Evolutionary conservation across 2,888 invertebrate genomes (phyloP).

Genomic region (Capitulum mitella): DNA sequence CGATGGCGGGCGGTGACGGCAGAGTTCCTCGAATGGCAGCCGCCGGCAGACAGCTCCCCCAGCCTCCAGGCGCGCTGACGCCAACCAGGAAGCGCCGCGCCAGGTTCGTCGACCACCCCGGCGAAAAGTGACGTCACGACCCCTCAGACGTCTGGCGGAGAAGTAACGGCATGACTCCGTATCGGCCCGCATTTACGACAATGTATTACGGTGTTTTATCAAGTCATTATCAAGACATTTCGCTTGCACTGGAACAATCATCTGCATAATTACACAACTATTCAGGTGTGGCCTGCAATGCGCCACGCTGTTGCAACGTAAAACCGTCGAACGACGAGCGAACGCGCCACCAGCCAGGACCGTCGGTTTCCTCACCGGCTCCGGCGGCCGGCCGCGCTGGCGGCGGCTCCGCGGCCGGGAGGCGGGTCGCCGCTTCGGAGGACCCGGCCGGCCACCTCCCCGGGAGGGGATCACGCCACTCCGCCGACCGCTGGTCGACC

Average conservation of each 20-base stretch:
- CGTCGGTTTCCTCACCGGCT: background rate
- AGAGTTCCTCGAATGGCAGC: background rate
- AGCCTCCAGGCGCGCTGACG: background rate
- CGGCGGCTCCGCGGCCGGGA: no score
- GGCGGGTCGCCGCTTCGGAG: no score
- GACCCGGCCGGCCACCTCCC: no score
- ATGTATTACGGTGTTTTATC: background rate
- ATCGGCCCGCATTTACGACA: background rate
- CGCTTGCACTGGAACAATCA: background rate
- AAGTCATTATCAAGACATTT: background rate
- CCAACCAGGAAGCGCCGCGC: background rate
- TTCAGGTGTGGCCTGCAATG: background rate
- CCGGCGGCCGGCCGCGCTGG: no score
- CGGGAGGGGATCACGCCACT: no score
- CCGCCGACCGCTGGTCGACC: no score
- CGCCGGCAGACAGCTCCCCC: background rate
- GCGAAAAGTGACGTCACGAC: background rate
- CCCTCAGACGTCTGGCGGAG: background rate
- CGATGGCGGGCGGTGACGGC: background rate
- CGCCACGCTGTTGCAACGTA: background rate
- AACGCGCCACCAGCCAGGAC: background rate
- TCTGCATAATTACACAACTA: conserved; percentile 5
- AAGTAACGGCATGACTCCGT: background rate
- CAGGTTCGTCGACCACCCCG: background rate
- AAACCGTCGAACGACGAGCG: no score